phyloP scores from a whole-genome alignment of 1,140 invertebrate species.

The Dendrolimus kikuchii region DNA sequence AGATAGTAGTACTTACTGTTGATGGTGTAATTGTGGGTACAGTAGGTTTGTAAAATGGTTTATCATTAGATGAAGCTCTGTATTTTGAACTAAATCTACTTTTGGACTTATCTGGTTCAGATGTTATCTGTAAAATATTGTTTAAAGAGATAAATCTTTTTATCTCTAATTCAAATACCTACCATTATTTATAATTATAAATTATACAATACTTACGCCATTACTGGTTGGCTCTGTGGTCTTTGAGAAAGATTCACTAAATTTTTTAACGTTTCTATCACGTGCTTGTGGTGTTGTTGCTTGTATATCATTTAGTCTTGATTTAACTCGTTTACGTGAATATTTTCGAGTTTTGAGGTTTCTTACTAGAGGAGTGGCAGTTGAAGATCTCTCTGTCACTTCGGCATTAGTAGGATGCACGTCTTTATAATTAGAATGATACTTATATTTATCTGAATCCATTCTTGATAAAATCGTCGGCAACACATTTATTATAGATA shows the following conservation, averaged over 20 bases:
- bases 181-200: not conserved
- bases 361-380: conserved; percentile 33
- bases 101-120: conserved; percentile 56
- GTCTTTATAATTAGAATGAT: conserved; percentile 55
- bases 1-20: conserved; percentile 56
- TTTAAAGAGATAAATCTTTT: conserved; percentile 13
- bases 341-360: conserved; percentile 55
- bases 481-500: conserved; percentile 20
- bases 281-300: conserved; percentile 30
- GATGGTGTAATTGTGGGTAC: conserved; percentile 66
- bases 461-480: conserved; percentile 26
- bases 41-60: conserved; percentile 66
- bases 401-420: conserved; percentile 17
- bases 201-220: conserved; percentile 42
- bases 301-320: conserved; percentile 17
- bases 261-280: conserved; percentile 43
- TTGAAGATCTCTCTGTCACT: conserved; percentile 26
- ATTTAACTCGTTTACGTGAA: conserved; percentile 31
- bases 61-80: conserved; percentile 55
- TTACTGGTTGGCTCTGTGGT: conserved; percentile 54
- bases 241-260: conserved; percentile 50
- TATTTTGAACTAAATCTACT: conserved; percentile 69
- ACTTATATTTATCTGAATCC: conserved; percentile 30
- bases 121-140: conserved; percentile 51
- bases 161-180: conserved; percentile 7